Base-by-base conservation (phyloP, 2,797 vertebrate species). In the Malurus splendens region DNA sequence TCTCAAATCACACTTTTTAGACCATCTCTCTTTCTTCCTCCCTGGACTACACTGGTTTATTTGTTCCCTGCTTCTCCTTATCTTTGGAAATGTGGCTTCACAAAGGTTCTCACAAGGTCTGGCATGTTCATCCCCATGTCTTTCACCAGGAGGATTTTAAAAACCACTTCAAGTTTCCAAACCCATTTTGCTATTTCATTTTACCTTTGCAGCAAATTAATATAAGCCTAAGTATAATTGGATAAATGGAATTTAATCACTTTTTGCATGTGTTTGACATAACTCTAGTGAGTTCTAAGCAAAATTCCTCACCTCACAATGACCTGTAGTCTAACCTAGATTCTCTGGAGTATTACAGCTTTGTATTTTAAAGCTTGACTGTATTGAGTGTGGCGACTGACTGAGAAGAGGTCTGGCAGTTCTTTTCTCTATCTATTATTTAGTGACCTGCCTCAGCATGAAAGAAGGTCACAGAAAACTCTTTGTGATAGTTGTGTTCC, bases 381-480 rank as follows among this genome's bases (percentile, higher is more conserved):
- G 18, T 51, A 30, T 8, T 48, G 89, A 67, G 54, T 65, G 44
- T 83, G 54, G 55, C 59, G 71, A 60, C 81, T 70, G 80, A 47
- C 90, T 80, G 81, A 68, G 66, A 90, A 92, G 62, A 90, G 28
- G 66, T 81, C 81, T 94, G 91, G 83, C 83, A 88, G 60, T 44
- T 79, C 50, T 65, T 79, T 80, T 64, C 42, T 59, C 74, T 56
- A 36, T 92, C 68, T 64, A 16, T 90, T 92, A 85, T 94, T 94
- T 81, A 86, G 51, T 76, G 83, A 81, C 78, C 87, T 92, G 67
- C 45, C 83, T 77, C 27, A 60, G 50, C 54, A 18, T 41, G 90
- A 81, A 72, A 42, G 66, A 93, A 94, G 93, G 90, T 92, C 70
- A 54, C 51, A 33, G 55, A 72, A 61, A 88, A 62, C 33, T 82